A percentile compares a stretch with the other conserved stretches of the same genome.
Conservation (phyloP, 2,113 vertebrate genomes). For the Puma concolor region DNA sequence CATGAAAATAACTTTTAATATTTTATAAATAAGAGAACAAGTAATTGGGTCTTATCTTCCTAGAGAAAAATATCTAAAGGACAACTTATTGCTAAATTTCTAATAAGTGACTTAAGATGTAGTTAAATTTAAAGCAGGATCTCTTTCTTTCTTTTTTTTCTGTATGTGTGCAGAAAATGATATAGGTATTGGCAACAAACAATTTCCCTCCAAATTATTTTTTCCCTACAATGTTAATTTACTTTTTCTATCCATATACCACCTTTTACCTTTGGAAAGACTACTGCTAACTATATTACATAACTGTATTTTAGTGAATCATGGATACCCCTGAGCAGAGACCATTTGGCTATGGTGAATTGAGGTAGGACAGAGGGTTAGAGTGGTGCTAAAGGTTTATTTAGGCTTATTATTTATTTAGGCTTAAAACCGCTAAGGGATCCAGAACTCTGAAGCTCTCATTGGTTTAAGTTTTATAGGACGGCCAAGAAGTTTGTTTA, state of each 20-base stretch:
- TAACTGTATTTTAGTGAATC: neutral
- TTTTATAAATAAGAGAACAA: neutral
- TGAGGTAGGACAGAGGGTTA: neutral
- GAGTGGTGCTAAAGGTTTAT: neutral
- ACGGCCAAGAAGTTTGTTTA: slow-evolving; percentile 22
- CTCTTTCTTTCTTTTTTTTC: neutral
- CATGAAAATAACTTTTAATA: neutral
- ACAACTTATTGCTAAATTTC: neutral
- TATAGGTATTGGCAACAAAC: neutral
- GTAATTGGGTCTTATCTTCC: neutral
- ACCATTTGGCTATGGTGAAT: neutral
- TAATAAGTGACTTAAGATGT: neutral
- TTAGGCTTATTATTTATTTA: neutral
- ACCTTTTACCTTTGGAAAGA: neutral
- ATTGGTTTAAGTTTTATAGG: neutral
- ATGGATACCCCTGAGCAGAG: neutral
- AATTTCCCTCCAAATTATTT: neutral
- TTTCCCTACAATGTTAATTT: neutral
- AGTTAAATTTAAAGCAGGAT: neutral
- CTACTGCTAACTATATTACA: neutral
- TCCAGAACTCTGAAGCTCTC: neutral
- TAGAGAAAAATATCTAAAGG: neutral
- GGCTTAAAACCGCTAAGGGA: neutral
- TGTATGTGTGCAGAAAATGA: neutral
- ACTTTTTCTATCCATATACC: neutral